A percentile compares a stretch with the other conserved stretches of the same genome.
Evolutionary conservation across 2,797 vertebrate genomes (phyloP).

Genomic region (Alexandromys oeconomus): DNA sequence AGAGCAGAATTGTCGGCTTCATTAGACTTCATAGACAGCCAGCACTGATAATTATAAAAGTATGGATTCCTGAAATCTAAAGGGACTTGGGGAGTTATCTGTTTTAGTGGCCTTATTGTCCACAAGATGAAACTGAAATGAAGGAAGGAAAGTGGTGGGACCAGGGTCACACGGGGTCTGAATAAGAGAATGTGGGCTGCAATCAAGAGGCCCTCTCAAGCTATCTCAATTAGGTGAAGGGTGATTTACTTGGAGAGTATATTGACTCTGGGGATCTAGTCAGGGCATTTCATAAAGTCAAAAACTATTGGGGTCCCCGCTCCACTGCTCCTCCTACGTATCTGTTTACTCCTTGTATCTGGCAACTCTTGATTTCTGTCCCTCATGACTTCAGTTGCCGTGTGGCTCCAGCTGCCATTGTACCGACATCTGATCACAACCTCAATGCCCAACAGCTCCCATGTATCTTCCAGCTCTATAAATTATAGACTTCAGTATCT

Average conservation of each 20-base stretch:
- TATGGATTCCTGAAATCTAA: slow-evolving; percentile 47
- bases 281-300: background rate
- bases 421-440: background rate
- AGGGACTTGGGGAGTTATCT: slow-evolving; percentile 53
- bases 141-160: slow-evolving; percentile 40
- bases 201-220: slow-evolving; percentile 23
- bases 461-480: background rate
- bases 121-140: slow-evolving; percentile 54
- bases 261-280: background rate
- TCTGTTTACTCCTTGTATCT: background rate
- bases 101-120: slow-evolving; percentile 59
- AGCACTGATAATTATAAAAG: slow-evolving; percentile 56
- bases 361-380: background rate
- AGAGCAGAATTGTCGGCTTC: background rate
- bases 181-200: slow-evolving; percentile 26
- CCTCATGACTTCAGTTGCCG: background rate
- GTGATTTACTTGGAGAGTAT: background rate
- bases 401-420: background rate
- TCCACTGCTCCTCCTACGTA: background rate
- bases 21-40: background rate
- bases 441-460: background rate
- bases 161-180: slow-evolving; percentile 46
- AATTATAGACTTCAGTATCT: background rate
- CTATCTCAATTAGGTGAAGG: slow-evolving; percentile 48
- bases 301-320: background rate